These are phyloP conservation scores for Beris morrisii DNA, from an alignment of 2,888 invertebrate species.

Conservation along the genomic window DNA sequence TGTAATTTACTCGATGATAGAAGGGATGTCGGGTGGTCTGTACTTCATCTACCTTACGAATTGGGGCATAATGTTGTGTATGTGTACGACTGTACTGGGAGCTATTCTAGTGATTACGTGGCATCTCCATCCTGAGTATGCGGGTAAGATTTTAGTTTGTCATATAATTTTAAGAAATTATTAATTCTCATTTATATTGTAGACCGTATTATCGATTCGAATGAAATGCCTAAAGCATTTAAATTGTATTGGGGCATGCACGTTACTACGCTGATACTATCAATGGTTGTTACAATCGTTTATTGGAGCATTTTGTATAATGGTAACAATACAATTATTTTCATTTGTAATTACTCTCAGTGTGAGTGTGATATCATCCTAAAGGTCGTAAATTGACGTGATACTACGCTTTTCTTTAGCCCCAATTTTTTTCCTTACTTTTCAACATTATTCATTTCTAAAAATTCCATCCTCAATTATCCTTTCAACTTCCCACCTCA, in stretches of 20 bases:
- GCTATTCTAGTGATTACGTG: constrained; percentile 52
- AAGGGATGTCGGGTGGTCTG: constrained; percentile 44
- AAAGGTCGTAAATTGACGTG: too few species aligned
- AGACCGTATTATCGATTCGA: constrained; percentile 51
- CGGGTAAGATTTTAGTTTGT: constrained; percentile 45
- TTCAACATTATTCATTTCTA: not conserved
- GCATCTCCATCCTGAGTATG: constrained; percentile 53
- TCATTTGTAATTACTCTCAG: not conserved
- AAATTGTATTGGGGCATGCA: constrained; percentile 71
- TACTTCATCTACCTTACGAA: constrained; percentile 56
- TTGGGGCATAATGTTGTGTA: constrained; percentile 54
- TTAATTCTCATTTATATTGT: constrained; percentile 23
- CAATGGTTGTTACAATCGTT: constrained; percentile 71
- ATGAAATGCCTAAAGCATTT: constrained; percentile 52
- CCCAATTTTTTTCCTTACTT: too few species aligned
- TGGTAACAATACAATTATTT: constrained; percentile 41
- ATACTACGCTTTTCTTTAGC: too few species aligned
- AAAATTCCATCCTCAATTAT: not conserved
- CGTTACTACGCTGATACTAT: constrained; percentile 65
- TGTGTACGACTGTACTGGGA: constrained; percentile 51
- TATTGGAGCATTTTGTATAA: constrained; percentile 66
- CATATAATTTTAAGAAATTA: not conserved
- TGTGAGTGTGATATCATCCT: not conserved
- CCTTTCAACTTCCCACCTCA: too few species aligned
- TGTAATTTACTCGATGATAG: constrained; percentile 50